These are phyloP conservation scores for Aphis craccivora DNA, from an alignment of 1,140 invertebrate genomes.

Conservation along the genomic window DNA sequence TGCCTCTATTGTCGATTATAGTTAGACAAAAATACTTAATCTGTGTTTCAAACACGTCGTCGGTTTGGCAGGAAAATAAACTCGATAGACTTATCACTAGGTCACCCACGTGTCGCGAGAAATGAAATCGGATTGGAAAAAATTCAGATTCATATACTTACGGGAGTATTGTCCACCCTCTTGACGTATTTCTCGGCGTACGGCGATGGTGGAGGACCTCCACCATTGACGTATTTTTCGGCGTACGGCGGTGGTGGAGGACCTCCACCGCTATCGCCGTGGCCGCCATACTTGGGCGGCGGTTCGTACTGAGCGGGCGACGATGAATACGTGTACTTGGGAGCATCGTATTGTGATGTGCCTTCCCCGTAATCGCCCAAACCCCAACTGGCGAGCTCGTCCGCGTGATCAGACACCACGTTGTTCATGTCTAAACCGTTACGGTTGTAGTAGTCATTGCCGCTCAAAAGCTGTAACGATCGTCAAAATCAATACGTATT, in stretches of 20 bases:
- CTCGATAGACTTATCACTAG: neutral
- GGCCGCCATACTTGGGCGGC: neutral
- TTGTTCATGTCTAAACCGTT: constrained; percentile 53
- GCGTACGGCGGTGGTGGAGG: constrained; percentile 22
- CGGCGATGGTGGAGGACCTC: neutral
- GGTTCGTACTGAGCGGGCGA: constrained; percentile 28
- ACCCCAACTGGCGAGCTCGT: constrained; percentile 62
- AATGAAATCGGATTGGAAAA: neutral
- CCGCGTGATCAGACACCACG: constrained; percentile 59
- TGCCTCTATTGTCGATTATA: neutral
- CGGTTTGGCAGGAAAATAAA: neutral
- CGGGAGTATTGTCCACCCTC: neutral
- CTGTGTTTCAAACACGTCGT: neutral
- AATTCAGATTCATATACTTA: neutral
- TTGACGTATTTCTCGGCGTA: constrained; percentile 43
- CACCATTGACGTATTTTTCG: constrained; percentile 15
- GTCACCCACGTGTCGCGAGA: neutral
- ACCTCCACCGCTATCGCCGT: no score
- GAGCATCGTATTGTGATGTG: neutral
- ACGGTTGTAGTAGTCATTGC: constrained; percentile 56
- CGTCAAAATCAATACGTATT: neutral
- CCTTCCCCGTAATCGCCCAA: constrained; percentile 40
- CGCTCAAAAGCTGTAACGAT: neutral
- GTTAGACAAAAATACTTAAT: neutral
- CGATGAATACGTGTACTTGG: constrained; percentile 16